A percentile compares a stretch with the other conserved stretches of the same genome.
phyloP scores from a whole-genome alignment of 2,797 vertebrate genomes.

The Helarctos malayanus region DNA sequence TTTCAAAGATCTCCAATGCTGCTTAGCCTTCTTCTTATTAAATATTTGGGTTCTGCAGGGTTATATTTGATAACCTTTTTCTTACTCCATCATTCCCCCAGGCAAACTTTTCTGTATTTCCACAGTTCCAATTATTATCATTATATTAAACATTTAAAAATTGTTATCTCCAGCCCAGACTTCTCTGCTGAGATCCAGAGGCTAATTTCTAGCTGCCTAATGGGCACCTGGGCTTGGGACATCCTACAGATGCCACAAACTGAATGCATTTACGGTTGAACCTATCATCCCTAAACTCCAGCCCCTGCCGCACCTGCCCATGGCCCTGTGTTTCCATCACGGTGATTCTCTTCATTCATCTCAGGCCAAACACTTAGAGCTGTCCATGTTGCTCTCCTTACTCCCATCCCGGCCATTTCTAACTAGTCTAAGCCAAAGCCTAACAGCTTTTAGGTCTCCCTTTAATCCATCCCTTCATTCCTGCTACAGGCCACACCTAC shows the following conservation, averaged over 20 bases:
- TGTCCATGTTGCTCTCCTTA: background rate
- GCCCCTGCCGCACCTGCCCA: background rate
- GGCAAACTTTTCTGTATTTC: background rate
- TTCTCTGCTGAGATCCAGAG: background rate
- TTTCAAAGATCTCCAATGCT: background rate
- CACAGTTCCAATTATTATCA: background rate
- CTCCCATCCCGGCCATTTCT: background rate
- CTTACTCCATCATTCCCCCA: background rate
- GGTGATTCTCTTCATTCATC: background rate
- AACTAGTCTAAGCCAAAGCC: background rate
- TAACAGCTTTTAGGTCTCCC: background rate
- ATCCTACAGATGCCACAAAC: background rate
- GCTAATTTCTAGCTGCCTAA: background rate
- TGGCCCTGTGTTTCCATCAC: background rate
- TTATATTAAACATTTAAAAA: slow-evolving; percentile 1
- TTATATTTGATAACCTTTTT: background rate
- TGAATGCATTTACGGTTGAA: background rate
- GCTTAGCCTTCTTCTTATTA: background rate
- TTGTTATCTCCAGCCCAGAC: background rate
- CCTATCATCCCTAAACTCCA: background rate
- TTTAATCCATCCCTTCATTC: background rate
- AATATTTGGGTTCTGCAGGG: background rate
- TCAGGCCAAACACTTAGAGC: background rate
- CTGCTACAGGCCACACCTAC: background rate
- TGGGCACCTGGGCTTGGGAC: background rate